phyloP scores from a whole-genome alignment of 37 sponge, comb jelly and placozoan species.

The Petrosia ficiformis region DNA sequence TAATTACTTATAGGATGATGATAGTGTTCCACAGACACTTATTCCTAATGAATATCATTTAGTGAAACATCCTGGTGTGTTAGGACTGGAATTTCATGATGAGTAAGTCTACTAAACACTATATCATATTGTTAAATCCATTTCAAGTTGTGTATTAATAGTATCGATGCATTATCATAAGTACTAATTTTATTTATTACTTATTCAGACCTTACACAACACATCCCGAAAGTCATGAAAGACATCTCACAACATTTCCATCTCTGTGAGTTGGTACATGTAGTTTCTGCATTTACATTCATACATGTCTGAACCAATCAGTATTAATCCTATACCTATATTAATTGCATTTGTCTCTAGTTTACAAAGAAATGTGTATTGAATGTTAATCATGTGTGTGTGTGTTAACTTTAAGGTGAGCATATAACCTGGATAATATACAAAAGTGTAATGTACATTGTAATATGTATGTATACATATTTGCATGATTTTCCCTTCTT shows the following conservation, averaged over 20 bases:
- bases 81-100: conserved; percentile 81
- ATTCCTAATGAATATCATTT: conserved; percentile 97
- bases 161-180: too few relatives aligned
- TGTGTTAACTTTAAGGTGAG: too few relatives aligned
- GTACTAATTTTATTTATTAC: not conserved
- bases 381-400: too few relatives aligned
- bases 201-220: conserved; percentile 58
- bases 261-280: conserved; percentile 53
- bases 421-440: too few relatives aligned
- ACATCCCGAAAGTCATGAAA: conserved; percentile 69
- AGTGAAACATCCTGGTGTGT: conserved; percentile 81
- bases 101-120: conserved; percentile 49
- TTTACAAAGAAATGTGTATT: too few relatives aligned
- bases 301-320: too few relatives aligned
- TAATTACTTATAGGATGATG: too few relatives aligned
- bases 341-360: too few relatives aligned
- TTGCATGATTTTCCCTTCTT: too few relatives aligned
- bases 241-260: conserved; percentile 85
- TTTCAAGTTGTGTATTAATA: too few relatives aligned
- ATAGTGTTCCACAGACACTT: conserved; percentile 50
- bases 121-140: not conserved
- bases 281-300: not conserved
- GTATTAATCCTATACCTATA: too few relatives aligned
- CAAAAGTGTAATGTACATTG: not conserved
- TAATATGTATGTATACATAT: too few relatives aligned